phyloP scores from a whole-genome alignment of 2,888 invertebrate species.

The Morpho achilles region DNA sequence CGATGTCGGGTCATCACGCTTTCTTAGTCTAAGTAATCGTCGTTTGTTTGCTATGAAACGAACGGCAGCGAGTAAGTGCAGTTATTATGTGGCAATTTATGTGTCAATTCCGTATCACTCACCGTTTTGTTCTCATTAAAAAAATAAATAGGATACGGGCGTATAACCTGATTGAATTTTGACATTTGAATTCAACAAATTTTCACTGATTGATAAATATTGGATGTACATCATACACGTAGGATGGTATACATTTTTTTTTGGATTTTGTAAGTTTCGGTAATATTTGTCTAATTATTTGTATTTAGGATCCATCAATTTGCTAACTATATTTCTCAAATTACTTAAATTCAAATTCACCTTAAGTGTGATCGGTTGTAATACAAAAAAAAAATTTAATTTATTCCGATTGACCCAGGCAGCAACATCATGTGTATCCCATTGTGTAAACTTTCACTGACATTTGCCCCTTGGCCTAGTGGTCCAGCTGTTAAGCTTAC shows the following conservation, averaged over 20 bases:
- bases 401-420: constrained; percentile 3
- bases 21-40: constrained; percentile 44
- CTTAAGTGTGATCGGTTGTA: background rate
- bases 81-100: constrained; percentile 33
- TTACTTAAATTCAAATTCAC: no score
- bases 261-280: no score
- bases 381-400: no score
- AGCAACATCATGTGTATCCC: constrained; percentile 23
- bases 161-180: background rate
- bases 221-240: no score
- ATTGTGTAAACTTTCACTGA: constrained; percentile 32
- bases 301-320: no score
- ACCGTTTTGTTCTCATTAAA: constrained; percentile 9
- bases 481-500: constrained; percentile 14
- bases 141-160: background rate
- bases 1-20: constrained; percentile 49
- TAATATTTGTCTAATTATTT: no score
- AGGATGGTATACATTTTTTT: no score
- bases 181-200: background rate
- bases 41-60: constrained; percentile 31
- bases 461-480: constrained; percentile 26
- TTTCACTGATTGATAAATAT: no score
- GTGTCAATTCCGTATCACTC: constrained; percentile 29
- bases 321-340: no score
- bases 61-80: constrained; percentile 36